A percentile compares a stretch with the other conserved stretches of the same genome.
Evolutionary conservation across 1,140 invertebrate genomes (phyloP).

Genomic region (Diprion similis): DNA sequence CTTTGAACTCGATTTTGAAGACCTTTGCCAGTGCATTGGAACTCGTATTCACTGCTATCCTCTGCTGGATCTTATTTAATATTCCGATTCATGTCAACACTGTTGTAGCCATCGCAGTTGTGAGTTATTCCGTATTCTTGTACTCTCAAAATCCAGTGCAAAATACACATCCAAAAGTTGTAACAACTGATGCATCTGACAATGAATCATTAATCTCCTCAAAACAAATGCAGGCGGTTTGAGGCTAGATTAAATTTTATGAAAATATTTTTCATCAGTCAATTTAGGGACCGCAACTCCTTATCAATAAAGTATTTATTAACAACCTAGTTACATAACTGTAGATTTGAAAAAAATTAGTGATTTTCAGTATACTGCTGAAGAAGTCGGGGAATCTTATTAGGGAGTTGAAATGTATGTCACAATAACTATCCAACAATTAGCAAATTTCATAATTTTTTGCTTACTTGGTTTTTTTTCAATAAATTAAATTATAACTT

Average conservation of each 20-base stretch:
- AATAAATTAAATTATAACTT: no score
- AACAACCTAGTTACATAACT: no score
- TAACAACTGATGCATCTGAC: constrained; percentile 12
- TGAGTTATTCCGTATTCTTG: constrained; percentile 82
- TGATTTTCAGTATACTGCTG: no score
- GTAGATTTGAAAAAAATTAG: no score
- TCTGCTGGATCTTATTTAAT: constrained; percentile 88
- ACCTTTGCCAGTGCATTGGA: constrained; percentile 96
- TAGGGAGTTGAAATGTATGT: no score
- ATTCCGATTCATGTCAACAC: constrained; percentile 89
- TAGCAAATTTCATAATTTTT: no score
- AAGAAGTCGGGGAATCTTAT: no score
- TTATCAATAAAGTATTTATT: no score
- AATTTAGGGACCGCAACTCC: no score
- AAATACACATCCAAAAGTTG: constrained; percentile 39
- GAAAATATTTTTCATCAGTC: no score
- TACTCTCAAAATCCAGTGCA: constrained; percentile 91
- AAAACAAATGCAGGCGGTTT: background rate
- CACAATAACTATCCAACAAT: no score
- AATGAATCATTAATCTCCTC: background rate
- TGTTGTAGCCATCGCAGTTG: constrained; percentile 80
- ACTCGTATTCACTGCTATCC: constrained; percentile 87
- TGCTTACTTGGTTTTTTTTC: no score
- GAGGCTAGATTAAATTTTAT: background rate
- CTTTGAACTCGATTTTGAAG: constrained; percentile 94